These are phyloP conservation scores for Eupithecia subfuscata DNA, from an alignment of 2,888 invertebrate species.

Conservation along the genomic window DNA sequence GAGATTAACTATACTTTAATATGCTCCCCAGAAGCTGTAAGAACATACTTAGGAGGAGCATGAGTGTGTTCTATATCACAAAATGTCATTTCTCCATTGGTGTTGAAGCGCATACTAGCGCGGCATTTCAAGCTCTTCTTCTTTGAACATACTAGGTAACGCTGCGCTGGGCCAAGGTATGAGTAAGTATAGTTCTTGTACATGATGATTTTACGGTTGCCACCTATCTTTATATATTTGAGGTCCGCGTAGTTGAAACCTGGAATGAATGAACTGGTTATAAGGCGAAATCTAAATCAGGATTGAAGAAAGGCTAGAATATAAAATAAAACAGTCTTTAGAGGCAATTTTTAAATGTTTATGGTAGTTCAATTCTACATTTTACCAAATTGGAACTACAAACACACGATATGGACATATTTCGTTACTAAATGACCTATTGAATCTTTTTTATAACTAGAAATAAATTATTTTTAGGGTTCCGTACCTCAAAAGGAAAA, in stretches of 20 bases:
- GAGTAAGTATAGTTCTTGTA: constrained; percentile 40
- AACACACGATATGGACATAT: neutral
- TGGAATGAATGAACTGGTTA: constrained; percentile 4
- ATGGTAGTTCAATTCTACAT: neutral
- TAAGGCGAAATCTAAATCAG: neutral
- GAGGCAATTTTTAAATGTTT: neutral
- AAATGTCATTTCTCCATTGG: constrained; percentile 8
- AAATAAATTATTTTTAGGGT: neutral
- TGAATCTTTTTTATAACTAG: neutral
- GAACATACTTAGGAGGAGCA: constrained; percentile 15
- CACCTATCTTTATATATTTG: constrained; percentile 10
- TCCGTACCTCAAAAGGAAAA: too few relatives aligned
- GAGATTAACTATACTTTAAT: constrained; percentile 4
- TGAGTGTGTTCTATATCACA: constrained; percentile 17
- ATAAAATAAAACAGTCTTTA: neutral
- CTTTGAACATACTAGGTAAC: constrained; percentile 43
- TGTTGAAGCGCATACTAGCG: constrained; percentile 35
- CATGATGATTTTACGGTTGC: constrained; percentile 25
- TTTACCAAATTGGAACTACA: neutral
- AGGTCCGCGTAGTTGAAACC: constrained; percentile 3
- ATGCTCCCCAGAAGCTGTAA: neutral
- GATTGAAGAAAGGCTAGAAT: neutral
- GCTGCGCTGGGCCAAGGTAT: constrained; percentile 10
- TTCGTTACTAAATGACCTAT: neutral
- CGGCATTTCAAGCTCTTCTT: constrained; percentile 34